Percentiles rank a stretch among this genome's conserved stretches.
phyloP scores from a whole-genome alignment of 2,113 vertebrate genomes.

The Percina caprodes region DNA sequence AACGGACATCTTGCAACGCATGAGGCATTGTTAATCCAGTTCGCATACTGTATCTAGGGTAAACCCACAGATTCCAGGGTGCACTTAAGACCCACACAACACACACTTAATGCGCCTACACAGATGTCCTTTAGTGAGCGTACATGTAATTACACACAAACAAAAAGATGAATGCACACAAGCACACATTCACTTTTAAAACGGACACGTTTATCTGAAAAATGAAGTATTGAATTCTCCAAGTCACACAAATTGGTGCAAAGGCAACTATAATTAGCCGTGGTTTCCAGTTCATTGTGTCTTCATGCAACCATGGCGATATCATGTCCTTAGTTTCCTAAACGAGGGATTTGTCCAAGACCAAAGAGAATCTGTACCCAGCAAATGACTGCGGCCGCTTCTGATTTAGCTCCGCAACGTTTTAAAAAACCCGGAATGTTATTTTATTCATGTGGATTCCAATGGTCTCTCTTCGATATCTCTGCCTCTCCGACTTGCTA shows the following conservation, averaged over 20 bases:
- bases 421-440: slow-evolving; percentile 56
- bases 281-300: slow-evolving; percentile 33
- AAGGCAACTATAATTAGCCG: slow-evolving; percentile 4
- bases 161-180: background rate
- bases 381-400: slow-evolving; percentile 50
- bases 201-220: background rate
- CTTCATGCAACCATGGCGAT: slow-evolving; percentile 12
- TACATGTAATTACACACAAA: slow-evolving; percentile 3
- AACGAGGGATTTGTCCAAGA: slow-evolving; percentile 62
- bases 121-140: slow-evolving; percentile 55
- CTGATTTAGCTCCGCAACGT: slow-evolving; percentile 67
- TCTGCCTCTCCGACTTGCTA: slow-evolving; percentile 17
- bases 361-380: slow-evolving; percentile 52
- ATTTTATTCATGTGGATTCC: slow-evolving; percentile 75
- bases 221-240: slow-evolving; percentile 22
- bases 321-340: slow-evolving; percentile 28
- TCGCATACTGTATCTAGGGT: slow-evolving; percentile 66
- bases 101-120: slow-evolving; percentile 36
- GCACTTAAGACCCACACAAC: slow-evolving; percentile 33
- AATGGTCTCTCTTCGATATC: slow-evolving; percentile 42
- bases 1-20: slow-evolving; percentile 60
- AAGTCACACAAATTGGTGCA: slow-evolving; percentile 2
- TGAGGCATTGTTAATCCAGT: slow-evolving; percentile 72
- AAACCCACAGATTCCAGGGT: slow-evolving; percentile 58
- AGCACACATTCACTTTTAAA: slow-evolving; percentile 13